These are phyloP conservation scores for Lerista edwardsae DNA, from an alignment of 2,797 vertebrate species.

Conservation along the genomic window DNA sequence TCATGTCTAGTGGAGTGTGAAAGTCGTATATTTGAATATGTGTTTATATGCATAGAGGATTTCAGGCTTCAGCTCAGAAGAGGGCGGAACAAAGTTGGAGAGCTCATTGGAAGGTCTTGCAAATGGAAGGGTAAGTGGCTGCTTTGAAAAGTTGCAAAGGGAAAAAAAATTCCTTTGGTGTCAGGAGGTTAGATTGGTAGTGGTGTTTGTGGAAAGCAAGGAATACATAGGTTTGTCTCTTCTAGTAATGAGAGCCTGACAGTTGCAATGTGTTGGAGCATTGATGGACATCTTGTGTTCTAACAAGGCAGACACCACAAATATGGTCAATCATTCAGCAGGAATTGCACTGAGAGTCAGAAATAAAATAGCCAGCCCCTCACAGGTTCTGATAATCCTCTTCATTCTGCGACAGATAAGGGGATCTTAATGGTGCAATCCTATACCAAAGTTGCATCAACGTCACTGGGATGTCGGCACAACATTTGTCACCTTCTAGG, in stretches of 20 bases:
- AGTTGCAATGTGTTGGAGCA: not conserved
- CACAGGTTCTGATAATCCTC: not conserved
- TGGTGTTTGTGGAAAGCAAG: not conserved
- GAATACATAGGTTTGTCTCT: not conserved
- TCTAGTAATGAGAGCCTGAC: not conserved
- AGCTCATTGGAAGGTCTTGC: not conserved
- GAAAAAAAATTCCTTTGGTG: not conserved
- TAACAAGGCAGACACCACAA: not conserved
- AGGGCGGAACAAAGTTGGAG: not conserved
- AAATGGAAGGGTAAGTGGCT: not conserved
- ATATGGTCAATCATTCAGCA: not conserved
- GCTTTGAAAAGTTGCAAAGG: not conserved
- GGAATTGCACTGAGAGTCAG: not conserved
- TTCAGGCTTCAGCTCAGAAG: not conserved
- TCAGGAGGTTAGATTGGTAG: not conserved
- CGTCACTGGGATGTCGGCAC: too few relatives aligned
- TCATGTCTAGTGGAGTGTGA: slow-evolving; percentile 9
- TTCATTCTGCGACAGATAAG: not conserved
- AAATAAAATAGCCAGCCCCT: not conserved
- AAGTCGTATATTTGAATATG: slow-evolving; percentile 21
- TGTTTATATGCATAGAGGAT: not conserved
- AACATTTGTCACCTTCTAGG: too few relatives aligned
- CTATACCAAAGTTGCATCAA: too few relatives aligned
- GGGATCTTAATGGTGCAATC: not conserved
- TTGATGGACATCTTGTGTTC: not conserved